Base-by-base conservation (phyloP, 2,113 vertebrate genomes). In the Indicator maculatus region DNA sequence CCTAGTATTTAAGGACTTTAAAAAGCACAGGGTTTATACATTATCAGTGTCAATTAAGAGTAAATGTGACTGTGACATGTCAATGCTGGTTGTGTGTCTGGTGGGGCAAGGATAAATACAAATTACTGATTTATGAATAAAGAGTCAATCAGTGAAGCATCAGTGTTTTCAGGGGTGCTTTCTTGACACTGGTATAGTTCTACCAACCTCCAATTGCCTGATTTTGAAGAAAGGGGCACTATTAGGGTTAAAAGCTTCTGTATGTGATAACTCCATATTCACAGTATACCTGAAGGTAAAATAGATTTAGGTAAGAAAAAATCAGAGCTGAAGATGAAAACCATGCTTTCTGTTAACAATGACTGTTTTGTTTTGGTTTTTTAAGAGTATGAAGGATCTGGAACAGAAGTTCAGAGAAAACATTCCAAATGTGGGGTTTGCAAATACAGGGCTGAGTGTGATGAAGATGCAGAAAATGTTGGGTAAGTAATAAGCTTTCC, bases 391-490 rank as follows among this genome's bases (percentile, higher is more conserved):
- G 99, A 99, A 89, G 99, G 98, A 66, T 99, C 99, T 63, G 98
- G 98, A 41, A 96, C 98, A 21, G 99, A 99, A 93, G 97, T 97
- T 19, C 98, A 98, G 93, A 99, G 98, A 96, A 99, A 99, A 96
- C 99, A 98, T 94, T 98, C 98, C 81, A 99, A 99, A 95, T 99
- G 99, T 93, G 98, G 98, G 93, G 98, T 98, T 31, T 99, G 99
- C 98, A 99, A 99, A 96, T 99, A 99, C 2, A 99, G 99, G 88
- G 99, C 99, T 2, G 99, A 99, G 92, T 99, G 99, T 92, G 99
- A 99, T 52, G 99, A 99, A 93, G 99, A 99, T 97, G 98, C 98
- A 11, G 99, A 99, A 97, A 99, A 99, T 77, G 98, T 99, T 82
- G 99, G 99, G 99, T 99, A 97, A 98, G 98, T 96, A 80, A 11